A percentile compares a stretch with the other conserved stretches of the same genome.
Evolutionary conservation across 2,797 vertebrate species (phyloP).

Genomic region (Epinephelus malabaricus): DNA sequence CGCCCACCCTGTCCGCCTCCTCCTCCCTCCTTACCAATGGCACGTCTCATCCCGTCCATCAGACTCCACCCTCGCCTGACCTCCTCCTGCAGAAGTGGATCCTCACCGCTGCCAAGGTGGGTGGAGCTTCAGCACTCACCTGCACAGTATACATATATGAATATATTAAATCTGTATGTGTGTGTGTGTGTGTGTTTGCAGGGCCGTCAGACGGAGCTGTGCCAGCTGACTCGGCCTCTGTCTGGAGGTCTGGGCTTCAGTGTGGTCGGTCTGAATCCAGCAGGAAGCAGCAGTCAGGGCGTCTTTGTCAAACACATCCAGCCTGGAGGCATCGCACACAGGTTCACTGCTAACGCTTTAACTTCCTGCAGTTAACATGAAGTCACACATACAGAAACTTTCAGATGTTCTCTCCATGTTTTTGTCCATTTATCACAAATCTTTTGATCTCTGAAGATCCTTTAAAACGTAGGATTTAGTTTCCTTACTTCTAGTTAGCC

Average conservation of each 20-base stretch:
- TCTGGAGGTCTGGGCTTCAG: constrained; percentile 95
- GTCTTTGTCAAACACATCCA: constrained; percentile 95
- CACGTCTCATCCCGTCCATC: constrained; percentile 41
- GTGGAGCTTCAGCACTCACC: constrained; percentile 13
- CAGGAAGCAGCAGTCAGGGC: constrained; percentile 84
- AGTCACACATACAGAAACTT: not conserved
- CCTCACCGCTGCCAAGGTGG: constrained; percentile 90
- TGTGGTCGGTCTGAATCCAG: constrained; percentile 91
- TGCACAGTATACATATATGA: not conserved
- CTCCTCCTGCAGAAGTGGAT: constrained; percentile 90
- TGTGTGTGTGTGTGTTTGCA: constrained; percentile 57
- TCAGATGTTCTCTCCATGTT: not conserved
- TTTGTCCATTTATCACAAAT: not conserved
- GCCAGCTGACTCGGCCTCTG: constrained; percentile 90
- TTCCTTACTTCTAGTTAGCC: not conserved
- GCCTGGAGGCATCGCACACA: constrained; percentile 92
- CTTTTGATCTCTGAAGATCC: not conserved
- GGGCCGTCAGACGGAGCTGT: constrained; percentile 90
- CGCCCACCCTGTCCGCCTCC: constrained; percentile 66
- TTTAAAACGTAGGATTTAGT: not conserved
- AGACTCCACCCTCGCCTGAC: constrained; percentile 69
- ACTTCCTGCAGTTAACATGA: not conserved
- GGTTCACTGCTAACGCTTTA: constrained; percentile 74
- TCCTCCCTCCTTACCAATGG: constrained; percentile 80
- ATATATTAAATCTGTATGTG: not conserved